These are phyloP conservation scores for Zosterops lateralis DNA, from an alignment of 2,113 vertebrate genomes.

Conservation along the genomic window DNA sequence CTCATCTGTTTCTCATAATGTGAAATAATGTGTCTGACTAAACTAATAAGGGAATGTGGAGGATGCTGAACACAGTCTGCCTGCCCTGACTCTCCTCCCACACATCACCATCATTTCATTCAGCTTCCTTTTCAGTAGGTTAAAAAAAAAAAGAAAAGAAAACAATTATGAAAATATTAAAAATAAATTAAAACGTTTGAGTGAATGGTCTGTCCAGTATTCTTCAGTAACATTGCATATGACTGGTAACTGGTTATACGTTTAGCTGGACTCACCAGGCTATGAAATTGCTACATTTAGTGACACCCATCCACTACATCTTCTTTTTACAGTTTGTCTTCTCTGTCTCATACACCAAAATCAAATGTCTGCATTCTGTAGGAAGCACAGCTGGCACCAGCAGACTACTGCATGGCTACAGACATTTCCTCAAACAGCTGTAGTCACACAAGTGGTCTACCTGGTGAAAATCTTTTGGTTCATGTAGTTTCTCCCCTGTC, in stretches of 20 bases:
- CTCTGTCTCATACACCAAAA: neutral
- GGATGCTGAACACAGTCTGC: slow-evolving; percentile 22
- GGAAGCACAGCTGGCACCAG: neutral
- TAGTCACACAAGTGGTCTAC: neutral
- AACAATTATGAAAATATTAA: neutral
- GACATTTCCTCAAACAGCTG: neutral
- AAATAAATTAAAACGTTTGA: neutral
- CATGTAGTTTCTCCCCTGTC: neutral
- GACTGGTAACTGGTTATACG: neutral
- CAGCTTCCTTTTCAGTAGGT: neutral
- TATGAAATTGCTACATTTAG: neutral
- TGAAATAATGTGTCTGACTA: slow-evolving; percentile 45
- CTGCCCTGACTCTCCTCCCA: neutral
- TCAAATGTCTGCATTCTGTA: neutral
- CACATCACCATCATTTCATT: neutral
- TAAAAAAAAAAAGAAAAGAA: too few species aligned
- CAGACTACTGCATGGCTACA: neutral
- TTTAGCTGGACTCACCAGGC: neutral
- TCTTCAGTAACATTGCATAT: neutral
- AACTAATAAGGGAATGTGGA: slow-evolving; percentile 39
- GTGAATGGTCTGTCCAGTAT: neutral
- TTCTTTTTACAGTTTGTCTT: neutral
- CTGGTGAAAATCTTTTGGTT: neutral
- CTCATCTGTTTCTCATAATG: slow-evolving; percentile 63
- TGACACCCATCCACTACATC: neutral